Percentiles rank a stretch among this genome's conserved stretches.
phyloP scores from a whole-genome alignment of 2,113 vertebrate genomes.

The Numenius arquata region DNA sequence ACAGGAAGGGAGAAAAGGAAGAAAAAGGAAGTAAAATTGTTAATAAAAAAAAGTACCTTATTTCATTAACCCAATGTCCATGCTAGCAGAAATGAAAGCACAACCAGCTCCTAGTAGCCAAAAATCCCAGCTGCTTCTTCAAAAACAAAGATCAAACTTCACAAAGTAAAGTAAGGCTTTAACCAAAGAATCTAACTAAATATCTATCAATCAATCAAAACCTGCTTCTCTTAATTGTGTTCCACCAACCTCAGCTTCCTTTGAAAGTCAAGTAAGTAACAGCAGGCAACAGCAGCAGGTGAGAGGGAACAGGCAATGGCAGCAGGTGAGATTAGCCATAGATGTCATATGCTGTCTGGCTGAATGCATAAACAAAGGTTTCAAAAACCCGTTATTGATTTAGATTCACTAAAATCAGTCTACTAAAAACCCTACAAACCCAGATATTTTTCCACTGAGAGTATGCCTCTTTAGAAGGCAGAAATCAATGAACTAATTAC shows the following conservation, averaged over 20 bases:
- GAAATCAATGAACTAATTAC: neutral
- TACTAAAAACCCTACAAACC: neutral
- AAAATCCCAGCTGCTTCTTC: neutral
- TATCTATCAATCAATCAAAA: neutral
- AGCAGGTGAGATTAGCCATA: constrained; percentile 19
- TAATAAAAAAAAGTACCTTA: neutral
- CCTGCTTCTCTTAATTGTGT: neutral
- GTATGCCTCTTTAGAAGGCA: neutral
- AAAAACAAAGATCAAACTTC: neutral
- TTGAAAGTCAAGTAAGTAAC: constrained; percentile 30
- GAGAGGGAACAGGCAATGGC: neutral
- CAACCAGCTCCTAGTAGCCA: neutral
- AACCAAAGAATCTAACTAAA: neutral
- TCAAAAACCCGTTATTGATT: neutral
- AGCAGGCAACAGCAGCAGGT: constrained; percentile 39
- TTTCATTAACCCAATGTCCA: neutral
- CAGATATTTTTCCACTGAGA: neutral
- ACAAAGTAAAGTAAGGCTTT: neutral
- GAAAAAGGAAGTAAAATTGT: neutral
- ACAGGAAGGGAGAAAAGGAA: neutral
- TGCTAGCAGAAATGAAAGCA: neutral
- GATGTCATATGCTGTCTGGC: neutral
- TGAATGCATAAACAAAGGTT: neutral
- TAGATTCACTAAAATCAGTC: neutral
- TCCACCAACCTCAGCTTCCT: neutral